phyloP scores from a whole-genome alignment of 2,888 invertebrate species.

The Dasypogon diadema region DNA sequence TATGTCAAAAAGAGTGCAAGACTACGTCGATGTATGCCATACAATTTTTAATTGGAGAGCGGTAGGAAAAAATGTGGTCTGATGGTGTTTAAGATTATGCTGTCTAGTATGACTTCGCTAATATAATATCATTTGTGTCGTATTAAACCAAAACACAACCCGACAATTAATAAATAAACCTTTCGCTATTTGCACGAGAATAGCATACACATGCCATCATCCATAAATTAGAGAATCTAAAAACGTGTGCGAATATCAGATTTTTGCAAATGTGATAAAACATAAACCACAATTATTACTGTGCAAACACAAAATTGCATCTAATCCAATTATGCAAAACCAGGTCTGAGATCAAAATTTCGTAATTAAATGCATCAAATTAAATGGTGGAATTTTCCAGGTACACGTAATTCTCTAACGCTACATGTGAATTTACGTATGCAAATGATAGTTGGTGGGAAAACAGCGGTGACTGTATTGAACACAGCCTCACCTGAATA shows the following conservation, averaged over 20 bases:
- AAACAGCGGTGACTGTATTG: slow-evolving; percentile 21
- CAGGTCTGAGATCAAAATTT: slow-evolving; percentile 30
- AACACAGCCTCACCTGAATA: slow-evolving; percentile 14
- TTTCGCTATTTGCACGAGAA: too few species aligned
- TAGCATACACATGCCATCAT: too few species aligned
- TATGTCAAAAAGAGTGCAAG: too few species aligned
- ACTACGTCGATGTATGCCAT: too few species aligned
- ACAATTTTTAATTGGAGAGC: too few species aligned
- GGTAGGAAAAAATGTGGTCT: too few species aligned
- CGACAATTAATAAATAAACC: too few species aligned
- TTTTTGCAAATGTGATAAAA: slow-evolving; percentile 32
- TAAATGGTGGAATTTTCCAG: slow-evolving; percentile 31
- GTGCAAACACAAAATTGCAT: slow-evolving; percentile 33
- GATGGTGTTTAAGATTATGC: too few species aligned
- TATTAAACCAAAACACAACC: too few species aligned
- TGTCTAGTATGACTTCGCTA: too few species aligned
- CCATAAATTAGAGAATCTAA: too few species aligned
- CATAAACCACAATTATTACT: slow-evolving; percentile 39
- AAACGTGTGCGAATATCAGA: background rate
- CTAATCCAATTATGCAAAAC: slow-evolving; percentile 40
- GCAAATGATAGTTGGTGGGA: slow-evolving; percentile 29
- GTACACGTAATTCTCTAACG: slow-evolving; percentile 30
- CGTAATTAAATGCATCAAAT: slow-evolving; percentile 46
- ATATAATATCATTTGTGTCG: too few species aligned
- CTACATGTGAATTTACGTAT: slow-evolving; percentile 34